Percentiles rank a stretch among this genome's conserved stretches.
phyloP scores from a whole-genome alignment of 23 tunicate species.

The Aplidium turbinatum region DNA sequence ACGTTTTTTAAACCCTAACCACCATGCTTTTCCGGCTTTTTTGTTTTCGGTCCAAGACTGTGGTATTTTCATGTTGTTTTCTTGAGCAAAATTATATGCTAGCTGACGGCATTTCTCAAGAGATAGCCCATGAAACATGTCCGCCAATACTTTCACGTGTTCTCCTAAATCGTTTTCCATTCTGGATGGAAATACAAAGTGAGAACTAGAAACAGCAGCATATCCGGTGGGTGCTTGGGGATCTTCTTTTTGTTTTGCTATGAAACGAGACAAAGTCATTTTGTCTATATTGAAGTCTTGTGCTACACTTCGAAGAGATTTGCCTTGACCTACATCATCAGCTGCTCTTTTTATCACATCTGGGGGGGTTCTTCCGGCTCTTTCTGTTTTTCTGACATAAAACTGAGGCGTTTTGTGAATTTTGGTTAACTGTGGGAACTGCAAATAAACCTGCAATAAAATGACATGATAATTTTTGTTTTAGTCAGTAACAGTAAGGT shows the following conservation, averaged over 20 bases:
- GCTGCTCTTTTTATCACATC: not conserved
- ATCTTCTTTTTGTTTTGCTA: not conserved
- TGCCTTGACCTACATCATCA: not conserved
- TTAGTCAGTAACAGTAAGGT: too few species aligned
- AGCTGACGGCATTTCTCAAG: constrained; percentile 10
- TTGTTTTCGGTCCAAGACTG: not conserved
- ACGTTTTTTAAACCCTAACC: constrained; percentile 11
- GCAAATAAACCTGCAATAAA: too few species aligned
- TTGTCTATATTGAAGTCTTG: not conserved
- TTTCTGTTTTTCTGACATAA: not conserved
- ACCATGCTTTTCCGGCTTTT: constrained; percentile 14
- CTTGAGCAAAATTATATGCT: not conserved
- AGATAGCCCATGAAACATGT: constrained; percentile 5
- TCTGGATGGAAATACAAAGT: not conserved
- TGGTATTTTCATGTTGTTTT: not conserved
- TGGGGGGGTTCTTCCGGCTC: not conserved
- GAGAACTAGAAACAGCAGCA: not conserved
- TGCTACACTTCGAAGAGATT: constrained; percentile 10
- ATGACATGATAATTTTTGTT: too few species aligned
- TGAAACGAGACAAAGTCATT: constrained; percentile 8
- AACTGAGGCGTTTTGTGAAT: constrained; percentile 11
- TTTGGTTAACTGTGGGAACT: too few species aligned
- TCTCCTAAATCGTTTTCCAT: not conserved
- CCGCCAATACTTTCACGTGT: not conserved
- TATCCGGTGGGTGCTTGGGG: not conserved